phyloP scores from a whole-genome alignment of 2,888 invertebrate species.

The Drosophila melanosoma region DNA sequence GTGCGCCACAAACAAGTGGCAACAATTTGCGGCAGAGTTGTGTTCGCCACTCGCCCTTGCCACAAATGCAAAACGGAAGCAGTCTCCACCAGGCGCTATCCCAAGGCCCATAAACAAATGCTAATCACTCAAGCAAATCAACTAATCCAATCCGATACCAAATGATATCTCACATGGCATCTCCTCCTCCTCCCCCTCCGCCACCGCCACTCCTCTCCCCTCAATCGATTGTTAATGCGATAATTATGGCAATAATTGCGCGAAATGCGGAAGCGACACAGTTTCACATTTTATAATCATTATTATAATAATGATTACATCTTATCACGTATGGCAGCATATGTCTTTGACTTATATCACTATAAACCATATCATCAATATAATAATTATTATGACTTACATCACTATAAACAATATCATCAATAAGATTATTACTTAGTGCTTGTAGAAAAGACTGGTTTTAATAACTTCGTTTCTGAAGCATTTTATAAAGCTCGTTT shows the following conservation, averaged over 20 bases:
- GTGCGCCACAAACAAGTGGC: slow-evolving; percentile 52
- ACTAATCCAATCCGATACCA: slow-evolving; percentile 20
- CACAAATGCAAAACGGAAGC: slow-evolving; percentile 44
- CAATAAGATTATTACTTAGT: background rate
- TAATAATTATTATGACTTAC: background rate
- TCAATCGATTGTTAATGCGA: slow-evolving; percentile 32
- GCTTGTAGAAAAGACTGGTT: background rate
- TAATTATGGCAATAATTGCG: slow-evolving; percentile 49
- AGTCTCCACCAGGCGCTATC: slow-evolving; percentile 44
- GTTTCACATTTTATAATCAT: slow-evolving; percentile 31
- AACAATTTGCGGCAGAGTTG: slow-evolving; percentile 63
- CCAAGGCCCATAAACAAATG: slow-evolving; percentile 22
- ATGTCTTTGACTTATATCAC: background rate
- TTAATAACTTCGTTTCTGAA: background rate
- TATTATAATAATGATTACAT: slow-evolving; percentile 1
- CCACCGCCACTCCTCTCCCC: background rate
- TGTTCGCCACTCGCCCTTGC: slow-evolving; percentile 30
- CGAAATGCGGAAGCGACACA: slow-evolving; percentile 69
- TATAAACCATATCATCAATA: background rate
- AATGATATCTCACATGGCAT: slow-evolving; percentile 23
- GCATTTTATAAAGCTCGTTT: background rate
- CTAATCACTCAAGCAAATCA: slow-evolving; percentile 31
- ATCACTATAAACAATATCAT: background rate
- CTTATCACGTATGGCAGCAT: background rate
- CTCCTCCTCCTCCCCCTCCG: background rate